Conservation (phyloP, 23 tunicate species). For the Halocynthia aurantium region DNA sequence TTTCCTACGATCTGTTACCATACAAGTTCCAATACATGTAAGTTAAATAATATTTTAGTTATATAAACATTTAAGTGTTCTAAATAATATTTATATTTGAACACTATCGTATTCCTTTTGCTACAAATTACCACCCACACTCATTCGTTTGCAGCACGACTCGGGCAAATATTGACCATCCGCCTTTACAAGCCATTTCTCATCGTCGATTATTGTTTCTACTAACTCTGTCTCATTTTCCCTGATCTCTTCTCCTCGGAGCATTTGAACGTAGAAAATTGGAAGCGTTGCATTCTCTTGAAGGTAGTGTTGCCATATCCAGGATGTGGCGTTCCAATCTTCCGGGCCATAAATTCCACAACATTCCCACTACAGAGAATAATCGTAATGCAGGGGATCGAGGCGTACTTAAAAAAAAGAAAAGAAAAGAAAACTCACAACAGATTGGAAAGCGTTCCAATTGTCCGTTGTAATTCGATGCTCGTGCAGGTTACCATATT, state of each 20-base stretch:
- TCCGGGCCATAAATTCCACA: constrained; percentile 34
- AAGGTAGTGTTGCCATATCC: constrained; percentile 10
- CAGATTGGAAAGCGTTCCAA: constrained; percentile 28
- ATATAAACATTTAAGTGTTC: too few relatives aligned
- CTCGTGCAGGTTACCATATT: constrained; percentile 26
- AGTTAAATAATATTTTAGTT: too few relatives aligned
- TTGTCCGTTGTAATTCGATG: constrained; percentile 33
- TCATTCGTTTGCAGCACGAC: constrained; percentile 13
- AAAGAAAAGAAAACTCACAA: not conserved
- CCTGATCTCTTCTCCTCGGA: not conserved
- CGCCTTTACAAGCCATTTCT: constrained; percentile 7
- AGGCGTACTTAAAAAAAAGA: too few relatives aligned
- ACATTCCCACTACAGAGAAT: constrained; percentile 26
- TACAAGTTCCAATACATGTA: too few relatives aligned
- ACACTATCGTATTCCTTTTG: too few relatives aligned
- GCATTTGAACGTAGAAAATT: too few relatives aligned
- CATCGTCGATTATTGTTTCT: not conserved
- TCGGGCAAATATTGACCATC: constrained; percentile 12
- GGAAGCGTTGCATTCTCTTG: not conserved
- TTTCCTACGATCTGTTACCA: too few relatives aligned
- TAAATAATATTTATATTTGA: too few relatives aligned
- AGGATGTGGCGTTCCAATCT: constrained; percentile 16
- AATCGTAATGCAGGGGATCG: not conserved
- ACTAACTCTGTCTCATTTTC: not conserved
- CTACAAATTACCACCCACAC: not conserved